A percentile compares a stretch with the other conserved stretches of the same genome.
phyloP scores from a whole-genome alignment of 2,113 vertebrate species.

The Solea senegalensis region DNA sequence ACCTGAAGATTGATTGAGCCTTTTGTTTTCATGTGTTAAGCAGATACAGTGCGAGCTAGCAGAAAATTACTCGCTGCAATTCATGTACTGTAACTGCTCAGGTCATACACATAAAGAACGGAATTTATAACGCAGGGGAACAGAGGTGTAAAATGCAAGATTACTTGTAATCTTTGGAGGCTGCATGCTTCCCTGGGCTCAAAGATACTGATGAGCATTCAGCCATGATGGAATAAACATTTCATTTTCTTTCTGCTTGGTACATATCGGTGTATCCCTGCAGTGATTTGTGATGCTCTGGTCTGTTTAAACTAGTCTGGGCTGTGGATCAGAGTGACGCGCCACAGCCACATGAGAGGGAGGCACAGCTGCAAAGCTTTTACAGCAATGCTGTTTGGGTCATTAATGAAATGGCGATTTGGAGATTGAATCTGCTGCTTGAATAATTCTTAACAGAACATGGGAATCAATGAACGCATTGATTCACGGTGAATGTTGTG shows the following conservation, averaged over 20 bases:
- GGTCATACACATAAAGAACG: conserved; percentile 50
- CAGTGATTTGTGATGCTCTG: conserved; percentile 14
- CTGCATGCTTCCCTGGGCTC: conserved; percentile 35
- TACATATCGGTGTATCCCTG: background rate
- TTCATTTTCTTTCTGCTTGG: conserved; percentile 34
- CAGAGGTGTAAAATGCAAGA: conserved; percentile 46
- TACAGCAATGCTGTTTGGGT: conserved; percentile 18
- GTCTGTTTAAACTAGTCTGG: background rate
- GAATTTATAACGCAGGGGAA: conserved; percentile 48
- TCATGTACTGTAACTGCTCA: conserved; percentile 59
- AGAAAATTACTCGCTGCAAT: conserved; percentile 69
- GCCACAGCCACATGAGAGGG: conserved; percentile 5
- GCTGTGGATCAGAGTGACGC: background rate
- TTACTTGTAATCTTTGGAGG: conserved; percentile 56
- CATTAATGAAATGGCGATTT: conserved; percentile 41
- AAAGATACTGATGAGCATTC: conserved; percentile 31
- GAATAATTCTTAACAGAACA: conserved; percentile 63
- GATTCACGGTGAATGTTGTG: conserved; percentile 43
- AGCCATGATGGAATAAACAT: conserved; percentile 48
- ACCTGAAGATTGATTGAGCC: conserved; percentile 67
- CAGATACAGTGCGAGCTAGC: conserved; percentile 58
- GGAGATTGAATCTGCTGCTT: conserved; percentile 44
- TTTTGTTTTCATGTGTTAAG: conserved; percentile 68
- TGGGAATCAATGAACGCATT: conserved; percentile 58
- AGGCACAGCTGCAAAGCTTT: conserved; percentile 14